Base-by-base conservation (phyloP, 2,888 invertebrate species). In the Ectemnius lituratus region DNA sequence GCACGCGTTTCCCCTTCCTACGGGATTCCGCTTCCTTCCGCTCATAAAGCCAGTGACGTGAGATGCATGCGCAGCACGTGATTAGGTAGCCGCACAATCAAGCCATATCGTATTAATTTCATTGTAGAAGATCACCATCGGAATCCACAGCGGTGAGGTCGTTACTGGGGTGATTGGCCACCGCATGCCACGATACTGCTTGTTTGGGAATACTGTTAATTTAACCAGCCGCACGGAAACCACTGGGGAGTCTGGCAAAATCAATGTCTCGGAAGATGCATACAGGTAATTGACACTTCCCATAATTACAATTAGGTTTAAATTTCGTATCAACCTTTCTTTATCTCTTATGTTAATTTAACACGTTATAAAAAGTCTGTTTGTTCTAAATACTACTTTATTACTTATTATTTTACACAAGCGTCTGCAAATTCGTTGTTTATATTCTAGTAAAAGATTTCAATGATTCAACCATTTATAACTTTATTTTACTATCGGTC, bases 141-240 rank as follows among this genome's bases (percentile, higher is more conserved):
- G 98, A 2, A 97, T 98, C 80, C 98, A 98, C 88, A 96, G 97
- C 2, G 98, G 98, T 0, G 98, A 98, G 90, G 97, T 97, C 20
- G 97, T 98, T 65, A 98, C 98, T 0, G 98, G 98, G 14, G 98
- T 98, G 6, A 98, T 98, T 79, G 98, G 98, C 2, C 97, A 97
- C 91, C 94, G 97, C 76, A 97, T 98, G 96, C 98, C 98, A 0
- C 94, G 98, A 37, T 98, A 97, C 91, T 94, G 94, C 85, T 94
- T 98, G 45, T 98, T 98, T 87, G 98, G 98, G 5, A 98, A 98
- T 91, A 98, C 98, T 0, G 98, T 98, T 14, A 98, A 98, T 92
- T 91, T 98, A 75, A 98, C 98, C 67, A 97, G 97, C 90, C 94
- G 98, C 75, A 97, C 97, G 1, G 98, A 98, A 91, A 98, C 98